Conservation (phyloP, 2,797 vertebrate species). For the Threskiornis aethiopicus region DNA sequence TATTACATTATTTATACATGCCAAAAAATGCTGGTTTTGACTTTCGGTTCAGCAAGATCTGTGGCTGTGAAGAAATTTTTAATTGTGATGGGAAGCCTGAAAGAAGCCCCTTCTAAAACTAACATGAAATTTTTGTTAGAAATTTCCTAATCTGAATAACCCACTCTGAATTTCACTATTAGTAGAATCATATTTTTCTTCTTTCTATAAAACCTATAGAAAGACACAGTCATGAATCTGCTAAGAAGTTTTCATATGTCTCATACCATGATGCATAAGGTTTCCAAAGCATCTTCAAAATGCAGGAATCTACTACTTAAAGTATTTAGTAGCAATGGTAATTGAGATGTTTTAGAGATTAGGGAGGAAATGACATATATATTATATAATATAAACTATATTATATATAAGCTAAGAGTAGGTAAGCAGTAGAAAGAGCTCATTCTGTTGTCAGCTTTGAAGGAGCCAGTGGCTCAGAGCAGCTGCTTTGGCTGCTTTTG, state of each 20-base stretch:
- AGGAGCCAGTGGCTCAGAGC: neutral
- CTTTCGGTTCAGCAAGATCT: neutral
- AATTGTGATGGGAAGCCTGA: neutral
- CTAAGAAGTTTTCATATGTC: neutral
- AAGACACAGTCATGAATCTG: neutral
- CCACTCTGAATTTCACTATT: neutral
- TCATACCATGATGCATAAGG: neutral
- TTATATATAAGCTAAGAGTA: neutral
- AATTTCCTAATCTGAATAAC: neutral
- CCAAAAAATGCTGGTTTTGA: neutral
- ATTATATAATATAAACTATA: neutral
- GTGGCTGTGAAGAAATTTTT: neutral
- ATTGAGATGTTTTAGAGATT: neutral
- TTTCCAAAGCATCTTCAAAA: neutral
- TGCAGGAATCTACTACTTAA: neutral
- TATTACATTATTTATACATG: neutral
- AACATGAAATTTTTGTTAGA: neutral
- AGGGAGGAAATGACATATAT: neutral
- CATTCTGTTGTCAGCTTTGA: neutral
- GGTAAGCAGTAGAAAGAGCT: neutral
- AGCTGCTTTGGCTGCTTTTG: constrained; percentile 18
- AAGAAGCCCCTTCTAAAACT: neutral
- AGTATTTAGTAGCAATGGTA: neutral
- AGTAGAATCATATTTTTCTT: neutral
- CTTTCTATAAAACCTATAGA: neutral